Percentiles rank a stretch among this genome's conserved stretches.
phyloP scores from a whole-genome alignment of 2,888 invertebrate species.

The Diarsia brunnea region DNA sequence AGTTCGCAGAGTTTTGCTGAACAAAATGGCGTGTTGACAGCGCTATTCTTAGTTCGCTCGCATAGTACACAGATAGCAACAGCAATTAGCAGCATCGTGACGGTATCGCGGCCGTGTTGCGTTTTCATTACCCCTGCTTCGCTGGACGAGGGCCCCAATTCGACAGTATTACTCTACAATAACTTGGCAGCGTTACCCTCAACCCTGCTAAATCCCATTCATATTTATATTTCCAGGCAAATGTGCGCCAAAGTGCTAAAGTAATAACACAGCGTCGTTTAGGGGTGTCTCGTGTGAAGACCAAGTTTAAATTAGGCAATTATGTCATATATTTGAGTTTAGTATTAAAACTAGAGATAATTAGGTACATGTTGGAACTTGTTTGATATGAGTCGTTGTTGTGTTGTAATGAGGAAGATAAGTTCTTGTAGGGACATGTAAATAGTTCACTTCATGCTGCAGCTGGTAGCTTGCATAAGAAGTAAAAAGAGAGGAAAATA shows the following conservation, averaged over 20 bases:
- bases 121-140: background rate
- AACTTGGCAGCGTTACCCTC: slow-evolving; percentile 22
- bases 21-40: too few species aligned
- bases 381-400: slow-evolving; percentile 4
- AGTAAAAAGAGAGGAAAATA: background rate
- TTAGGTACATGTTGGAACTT: slow-evolving; percentile 1
- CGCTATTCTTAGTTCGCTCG: too few species aligned
- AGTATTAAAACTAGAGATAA: slow-evolving; percentile 16
- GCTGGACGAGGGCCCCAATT: background rate
- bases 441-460: background rate
- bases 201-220: slow-evolving; percentile 50
- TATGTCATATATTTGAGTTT: slow-evolving; percentile 31
- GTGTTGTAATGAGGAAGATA: background rate
- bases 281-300: slow-evolving; percentile 49
- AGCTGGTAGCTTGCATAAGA: background rate
- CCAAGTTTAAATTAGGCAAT: slow-evolving; percentile 50
- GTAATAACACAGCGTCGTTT: slow-evolving; percentile 44
- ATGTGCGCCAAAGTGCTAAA: slow-evolving; percentile 54
- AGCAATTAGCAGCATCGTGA: too few species aligned
- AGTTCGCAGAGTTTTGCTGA: too few species aligned
- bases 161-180: slow-evolving; percentile 19
- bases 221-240: slow-evolving; percentile 63
- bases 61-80: too few species aligned
- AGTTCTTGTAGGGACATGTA: background rate
- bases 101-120: background rate